Evolutionary conservation across 2,113 vertebrate species (phyloP).

Genomic region (Physeter macrocephalus): DNA sequence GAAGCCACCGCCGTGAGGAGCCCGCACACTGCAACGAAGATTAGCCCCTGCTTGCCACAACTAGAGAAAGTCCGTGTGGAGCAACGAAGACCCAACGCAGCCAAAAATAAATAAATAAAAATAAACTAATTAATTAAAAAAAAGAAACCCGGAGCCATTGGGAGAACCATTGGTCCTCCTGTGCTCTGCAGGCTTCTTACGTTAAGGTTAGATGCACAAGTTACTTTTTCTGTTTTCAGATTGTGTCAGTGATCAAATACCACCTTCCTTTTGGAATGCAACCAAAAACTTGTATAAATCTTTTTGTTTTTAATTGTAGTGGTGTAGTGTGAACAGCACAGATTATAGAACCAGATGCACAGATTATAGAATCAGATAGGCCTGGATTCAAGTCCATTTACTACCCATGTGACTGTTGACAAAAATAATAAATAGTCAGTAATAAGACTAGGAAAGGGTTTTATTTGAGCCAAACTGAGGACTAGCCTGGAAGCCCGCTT

Average conservation of each 20-base stretch:
- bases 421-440: background rate
- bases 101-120: too few relatives aligned
- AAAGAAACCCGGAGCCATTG: background rate
- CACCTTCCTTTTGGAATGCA: background rate
- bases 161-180: background rate
- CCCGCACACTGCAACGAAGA: too few relatives aligned
- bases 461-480: background rate
- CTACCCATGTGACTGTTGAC: background rate
- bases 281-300: background rate
- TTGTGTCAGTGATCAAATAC: background rate
- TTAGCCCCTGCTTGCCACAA: too few relatives aligned
- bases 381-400: background rate
- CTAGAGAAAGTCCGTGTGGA: too few relatives aligned
- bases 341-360: background rate
- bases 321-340: background rate
- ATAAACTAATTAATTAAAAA: too few relatives aligned
- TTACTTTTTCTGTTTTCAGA: background rate
- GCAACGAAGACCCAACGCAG: too few relatives aligned
- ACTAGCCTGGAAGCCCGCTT: background rate
- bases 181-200: background rate
- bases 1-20: too few relatives aligned
- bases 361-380: background rate
- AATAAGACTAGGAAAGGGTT: background rate
- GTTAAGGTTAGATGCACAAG: background rate
- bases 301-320: background rate